These are phyloP conservation scores for Anolis sagrei DNA, from an alignment of 2,113 vertebrate genomes.

Conservation along the genomic window DNA sequence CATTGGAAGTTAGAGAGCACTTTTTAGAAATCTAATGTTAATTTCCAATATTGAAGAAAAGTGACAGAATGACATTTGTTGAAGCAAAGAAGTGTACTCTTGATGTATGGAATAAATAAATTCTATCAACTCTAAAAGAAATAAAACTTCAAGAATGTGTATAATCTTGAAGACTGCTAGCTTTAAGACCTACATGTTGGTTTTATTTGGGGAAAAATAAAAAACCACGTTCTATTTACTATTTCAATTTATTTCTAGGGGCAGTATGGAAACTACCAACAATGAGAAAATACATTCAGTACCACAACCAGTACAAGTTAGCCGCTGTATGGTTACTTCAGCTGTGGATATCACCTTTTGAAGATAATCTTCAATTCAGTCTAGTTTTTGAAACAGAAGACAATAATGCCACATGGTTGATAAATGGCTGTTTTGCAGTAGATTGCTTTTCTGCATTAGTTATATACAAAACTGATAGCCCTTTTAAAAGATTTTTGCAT, in stretches of 20 bases:
- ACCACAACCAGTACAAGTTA: constrained; percentile 71
- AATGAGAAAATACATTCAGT: constrained; percentile 85
- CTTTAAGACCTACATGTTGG: neutral
- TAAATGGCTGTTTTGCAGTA: constrained; percentile 67
- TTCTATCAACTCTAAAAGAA: neutral
- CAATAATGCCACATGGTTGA: constrained; percentile 52
- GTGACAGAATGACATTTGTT: neutral
- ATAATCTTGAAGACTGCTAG: neutral
- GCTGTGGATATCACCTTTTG: constrained; percentile 77
- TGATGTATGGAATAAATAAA: constrained; percentile 14
- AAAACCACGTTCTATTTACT: neutral
- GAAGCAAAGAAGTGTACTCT: neutral
- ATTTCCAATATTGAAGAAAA: neutral
- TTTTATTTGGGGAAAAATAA: neutral
- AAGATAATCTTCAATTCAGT: constrained; percentile 75
- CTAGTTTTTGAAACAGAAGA: constrained; percentile 75
- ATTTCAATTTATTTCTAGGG: constrained; percentile 78
- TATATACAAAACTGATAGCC: constrained; percentile 70
- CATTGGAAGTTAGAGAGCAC: neutral
- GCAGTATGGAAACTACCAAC: constrained; percentile 98
- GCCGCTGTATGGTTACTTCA: constrained; percentile 78
- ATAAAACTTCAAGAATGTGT: neutral
- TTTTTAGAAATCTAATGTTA: neutral
- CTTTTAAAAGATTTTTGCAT: constrained; percentile 74
- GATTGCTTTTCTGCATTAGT: constrained; percentile 75